A percentile compares a stretch with the other conserved stretches of the same genome.
phyloP scores from a whole-genome alignment of 2,797 vertebrate genomes.

The Distichodus sexfasciatus region DNA sequence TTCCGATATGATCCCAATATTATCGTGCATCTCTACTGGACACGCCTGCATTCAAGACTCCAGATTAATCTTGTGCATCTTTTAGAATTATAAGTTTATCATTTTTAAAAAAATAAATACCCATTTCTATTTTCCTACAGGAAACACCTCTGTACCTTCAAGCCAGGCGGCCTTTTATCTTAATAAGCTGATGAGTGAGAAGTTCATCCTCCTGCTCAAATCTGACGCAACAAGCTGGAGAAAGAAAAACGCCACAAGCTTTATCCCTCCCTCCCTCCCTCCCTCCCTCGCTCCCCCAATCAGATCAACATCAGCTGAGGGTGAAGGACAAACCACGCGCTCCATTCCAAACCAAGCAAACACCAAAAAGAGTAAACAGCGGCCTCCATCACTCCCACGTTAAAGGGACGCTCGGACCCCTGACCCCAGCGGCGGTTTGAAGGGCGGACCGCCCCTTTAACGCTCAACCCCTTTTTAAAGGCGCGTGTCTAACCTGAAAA shows the following conservation, averaged over 20 bases:
- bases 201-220: conserved; percentile 3
- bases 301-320: neutral
- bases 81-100: too few relatives aligned
- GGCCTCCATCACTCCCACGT: too few relatives aligned
- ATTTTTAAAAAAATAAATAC: neutral
- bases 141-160: conserved; percentile 66
- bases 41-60: too few relatives aligned
- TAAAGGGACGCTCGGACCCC: neutral
- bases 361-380: too few relatives aligned
- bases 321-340: too few relatives aligned
- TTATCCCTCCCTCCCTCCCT: neutral
- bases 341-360: too few relatives aligned
- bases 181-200: conserved; percentile 10
- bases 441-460: too few relatives aligned
- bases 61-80: too few relatives aligned
- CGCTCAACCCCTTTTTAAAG: too few relatives aligned
- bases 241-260: neutral
- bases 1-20: too few relatives aligned
- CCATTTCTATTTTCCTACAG: conserved; percentile 53
- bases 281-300: neutral
- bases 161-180: conserved; percentile 35
- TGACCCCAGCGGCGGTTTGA: conserved; percentile 17
- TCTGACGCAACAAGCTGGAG: neutral
- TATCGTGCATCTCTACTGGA: too few relatives aligned
- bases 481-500: conserved; percentile 50